These are phyloP conservation scores for Himalopsyche tibetana DNA, from an alignment of 2,888 invertebrate species.

Conservation along the genomic window DNA sequence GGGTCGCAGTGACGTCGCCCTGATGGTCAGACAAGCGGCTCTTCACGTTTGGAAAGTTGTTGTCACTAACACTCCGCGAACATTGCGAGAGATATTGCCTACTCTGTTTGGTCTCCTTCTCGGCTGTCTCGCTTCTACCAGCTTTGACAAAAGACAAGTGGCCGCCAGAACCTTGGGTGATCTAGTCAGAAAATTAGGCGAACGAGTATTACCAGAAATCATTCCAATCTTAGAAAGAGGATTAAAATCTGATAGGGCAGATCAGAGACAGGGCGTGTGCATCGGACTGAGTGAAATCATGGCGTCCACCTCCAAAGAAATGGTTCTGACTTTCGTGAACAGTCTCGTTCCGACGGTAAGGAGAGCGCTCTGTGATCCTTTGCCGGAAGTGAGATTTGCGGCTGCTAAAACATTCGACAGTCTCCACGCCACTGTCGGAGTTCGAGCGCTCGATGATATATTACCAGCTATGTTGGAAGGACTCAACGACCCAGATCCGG, in stretches of 20 bases:
- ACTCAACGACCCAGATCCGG: conserved; percentile 85
- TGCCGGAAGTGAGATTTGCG: conserved; percentile 94
- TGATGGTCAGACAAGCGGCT: conserved; percentile 98
- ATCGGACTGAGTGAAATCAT: conserved; percentile 99
- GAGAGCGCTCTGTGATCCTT: conserved; percentile 94
- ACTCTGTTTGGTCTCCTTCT: conserved; percentile 94
- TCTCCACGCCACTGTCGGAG: conserved; percentile 95
- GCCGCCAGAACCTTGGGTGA: conserved; percentile 98
- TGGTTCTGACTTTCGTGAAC: conserved; percentile 93
- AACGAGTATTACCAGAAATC: conserved; percentile 97
- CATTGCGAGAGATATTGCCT: conserved; percentile 95
- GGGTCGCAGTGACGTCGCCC: conserved; percentile 97
- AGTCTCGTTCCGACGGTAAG: conserved; percentile 95
- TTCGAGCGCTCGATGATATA: conserved; percentile 96
- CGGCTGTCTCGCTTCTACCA: conserved; percentile 96
- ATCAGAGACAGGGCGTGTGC: conserved; percentile 98
- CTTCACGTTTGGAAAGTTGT: conserved; percentile 99
- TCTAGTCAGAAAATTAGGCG: conserved; percentile 96
- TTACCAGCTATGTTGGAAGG: conserved; percentile 91
- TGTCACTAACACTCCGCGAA: conserved; percentile 98
- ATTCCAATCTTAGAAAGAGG: conserved; percentile 98
- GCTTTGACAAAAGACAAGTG: conserved; percentile 97
- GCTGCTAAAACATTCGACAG: conserved; percentile 98
- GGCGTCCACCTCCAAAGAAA: conserved; percentile 95
- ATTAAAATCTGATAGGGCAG: conserved; percentile 91